Evolutionary conservation across 1,140 invertebrate species (phyloP), one percentile per base, ranked within the genome.

Genomic region (Pogonomyrmex barbatus): DNA sequence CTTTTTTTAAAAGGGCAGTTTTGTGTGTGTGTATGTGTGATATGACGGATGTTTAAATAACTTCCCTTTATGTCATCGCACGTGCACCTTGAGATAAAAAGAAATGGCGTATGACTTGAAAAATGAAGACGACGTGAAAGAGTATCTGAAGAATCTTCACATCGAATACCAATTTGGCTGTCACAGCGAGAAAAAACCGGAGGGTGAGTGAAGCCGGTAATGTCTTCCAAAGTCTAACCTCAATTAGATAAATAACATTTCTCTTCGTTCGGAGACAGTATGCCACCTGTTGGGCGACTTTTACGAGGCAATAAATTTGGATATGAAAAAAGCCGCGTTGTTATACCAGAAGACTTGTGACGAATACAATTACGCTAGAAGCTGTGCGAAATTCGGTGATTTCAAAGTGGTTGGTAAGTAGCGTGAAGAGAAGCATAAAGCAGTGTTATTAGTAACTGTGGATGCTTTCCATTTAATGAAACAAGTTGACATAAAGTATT

Each of bases 121-220:
- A 95, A 96, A 96, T 76, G 97, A 98, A 95, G 96, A 97, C 65
- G 98, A 99, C 79, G 97, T 98, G 0, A 97, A 98, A 93, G 96
- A 98, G 88, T 99, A 97, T 93, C 92, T 99, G 42, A 96, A 98
- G 86, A 99, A 99, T 93, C 94, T 99, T 78, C 97, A 97, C n/a
- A 97, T 97, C 14, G 98, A 99, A 94, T 99, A 99, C 93, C 96
- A 97, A 90, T 99, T 98, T 93, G 98, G 98, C 56, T 99, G 98
- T 95, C 98, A 97, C 86, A 96, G 96, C 63, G 97, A 98, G 93
- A 98, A 98, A 92, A 97, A 97, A 88, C 96, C 97, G 14, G 97
- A 98, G 95, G 97, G 97, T 98, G 94, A 94, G 87, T 79, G 24
- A 33, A 6, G 2, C 12, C 24, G 24, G 24, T 24, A 24, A 39